These are phyloP conservation scores for Ceuthmochares aereus DNA, from an alignment of 2,113 vertebrate species.

Conservation along the genomic window DNA sequence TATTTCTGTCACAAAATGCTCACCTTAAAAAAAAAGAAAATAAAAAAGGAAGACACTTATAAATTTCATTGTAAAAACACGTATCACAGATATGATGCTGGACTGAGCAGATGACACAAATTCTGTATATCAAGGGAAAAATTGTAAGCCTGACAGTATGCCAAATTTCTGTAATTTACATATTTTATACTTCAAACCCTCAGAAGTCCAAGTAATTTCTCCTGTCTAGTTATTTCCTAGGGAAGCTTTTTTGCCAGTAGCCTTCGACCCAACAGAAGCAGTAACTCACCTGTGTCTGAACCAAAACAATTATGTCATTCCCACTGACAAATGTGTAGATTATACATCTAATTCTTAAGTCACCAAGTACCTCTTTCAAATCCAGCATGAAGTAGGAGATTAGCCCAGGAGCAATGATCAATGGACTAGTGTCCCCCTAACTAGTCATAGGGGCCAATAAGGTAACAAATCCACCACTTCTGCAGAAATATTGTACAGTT, in stretches of 20 bases:
- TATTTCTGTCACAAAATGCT: constrained; percentile 14
- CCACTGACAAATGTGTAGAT: background rate
- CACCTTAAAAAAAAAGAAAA: background rate
- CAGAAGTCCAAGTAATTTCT: constrained; percentile 35
- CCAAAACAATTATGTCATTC: background rate
- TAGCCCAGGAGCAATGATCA: background rate
- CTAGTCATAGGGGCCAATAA: accelerated
- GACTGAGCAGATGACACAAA: background rate
- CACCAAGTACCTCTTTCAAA: background rate
- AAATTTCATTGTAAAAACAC: background rate
- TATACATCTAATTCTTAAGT: background rate
- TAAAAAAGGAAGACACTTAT: background rate
- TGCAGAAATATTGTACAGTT: accelerated
- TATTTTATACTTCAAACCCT: constrained; percentile 35
- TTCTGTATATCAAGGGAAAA: background rate
- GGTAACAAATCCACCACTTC: accelerated
- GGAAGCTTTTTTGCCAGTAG: background rate
- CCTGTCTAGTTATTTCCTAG: constrained; percentile 15
- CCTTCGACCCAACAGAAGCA: background rate
- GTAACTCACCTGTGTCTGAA: constrained; percentile 2
- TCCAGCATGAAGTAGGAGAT: accelerated
- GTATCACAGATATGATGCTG: background rate
- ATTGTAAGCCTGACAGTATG: background rate
- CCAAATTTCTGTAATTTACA: constrained; percentile 37
- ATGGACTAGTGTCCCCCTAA: background rate